Percentiles rank a stretch among this genome's conserved stretches.
Evolutionary conservation across 2,888 invertebrate species (phyloP).

Genomic region (Phymatocera aterrima): DNA sequence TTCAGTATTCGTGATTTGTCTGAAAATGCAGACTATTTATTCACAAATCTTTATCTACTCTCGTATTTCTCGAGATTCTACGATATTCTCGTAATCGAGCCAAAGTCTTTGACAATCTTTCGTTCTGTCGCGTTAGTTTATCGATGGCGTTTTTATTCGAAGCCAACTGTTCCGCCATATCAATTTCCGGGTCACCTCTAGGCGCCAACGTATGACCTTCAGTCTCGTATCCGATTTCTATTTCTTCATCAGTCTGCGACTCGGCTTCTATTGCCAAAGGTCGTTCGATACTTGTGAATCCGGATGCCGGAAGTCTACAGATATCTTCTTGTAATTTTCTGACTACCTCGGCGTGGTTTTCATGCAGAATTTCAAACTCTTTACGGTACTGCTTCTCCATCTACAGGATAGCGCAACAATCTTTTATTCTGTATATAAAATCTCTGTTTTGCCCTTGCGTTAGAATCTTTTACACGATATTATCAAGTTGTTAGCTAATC

Average conservation of each 20-base stretch:
- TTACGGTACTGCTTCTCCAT: background rate
- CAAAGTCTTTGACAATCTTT: slow-evolving; percentile 53
- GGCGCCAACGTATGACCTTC: slow-evolving; percentile 40
- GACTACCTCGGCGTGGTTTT: background rate
- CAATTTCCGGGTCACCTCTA: slow-evolving; percentile 56
- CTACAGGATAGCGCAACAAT: background rate
- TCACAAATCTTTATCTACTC: background rate
- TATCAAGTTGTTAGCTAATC: slow-evolving; percentile 35
- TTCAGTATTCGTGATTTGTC: background rate
- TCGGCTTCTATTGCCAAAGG: slow-evolving; percentile 35
- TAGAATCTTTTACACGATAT: background rate
- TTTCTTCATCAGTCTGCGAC: background rate
- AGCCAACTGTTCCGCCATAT: slow-evolving; percentile 58
- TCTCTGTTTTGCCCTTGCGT: background rate
- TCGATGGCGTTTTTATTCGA: slow-evolving; percentile 59
- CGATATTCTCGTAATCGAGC: slow-evolving; percentile 48
- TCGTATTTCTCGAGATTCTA: slow-evolving; percentile 15
- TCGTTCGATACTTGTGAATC: background rate
- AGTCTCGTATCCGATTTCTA: slow-evolving; percentile 23
- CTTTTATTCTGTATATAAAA: background rate
- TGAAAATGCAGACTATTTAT: too few species aligned
- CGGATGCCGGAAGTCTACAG: background rate
- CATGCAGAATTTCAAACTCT: slow-evolving; percentile 4
- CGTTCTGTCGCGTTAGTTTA: slow-evolving; percentile 57
- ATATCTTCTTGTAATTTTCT: slow-evolving; percentile 25